Conservation (phyloP, 2,113 vertebrate genomes). For the Gyps fulvus region DNA sequence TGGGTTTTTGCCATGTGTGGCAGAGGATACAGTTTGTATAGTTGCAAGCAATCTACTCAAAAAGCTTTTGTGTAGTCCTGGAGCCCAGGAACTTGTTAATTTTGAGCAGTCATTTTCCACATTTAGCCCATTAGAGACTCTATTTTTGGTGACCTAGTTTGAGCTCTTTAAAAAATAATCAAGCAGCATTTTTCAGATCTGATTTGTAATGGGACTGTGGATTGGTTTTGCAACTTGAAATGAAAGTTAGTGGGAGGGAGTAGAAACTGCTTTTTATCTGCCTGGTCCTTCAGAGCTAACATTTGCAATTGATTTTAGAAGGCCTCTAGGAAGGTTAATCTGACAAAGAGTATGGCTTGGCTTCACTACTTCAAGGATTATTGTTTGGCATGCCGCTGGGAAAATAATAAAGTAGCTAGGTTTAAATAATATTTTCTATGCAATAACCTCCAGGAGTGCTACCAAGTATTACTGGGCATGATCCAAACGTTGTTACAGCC, state of each 20-base stretch:
- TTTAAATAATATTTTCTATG: constrained; percentile 27
- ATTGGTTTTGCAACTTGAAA: constrained; percentile 50
- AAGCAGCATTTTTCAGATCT: constrained; percentile 64
- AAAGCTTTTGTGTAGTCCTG: constrained; percentile 60
- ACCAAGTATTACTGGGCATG: neutral
- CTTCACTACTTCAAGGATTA: neutral
- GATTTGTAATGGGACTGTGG: constrained; percentile 40
- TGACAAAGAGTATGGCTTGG: constrained; percentile 13
- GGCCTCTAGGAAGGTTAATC: constrained; percentile 41
- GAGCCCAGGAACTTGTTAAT: constrained; percentile 67
- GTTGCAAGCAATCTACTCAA: constrained; percentile 51
- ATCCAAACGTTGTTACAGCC: neutral
- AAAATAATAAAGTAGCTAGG: constrained; percentile 7
- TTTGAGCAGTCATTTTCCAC: constrained; percentile 63
- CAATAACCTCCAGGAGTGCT: neutral
- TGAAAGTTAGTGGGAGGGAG: neutral
- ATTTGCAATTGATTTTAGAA: constrained; percentile 17
- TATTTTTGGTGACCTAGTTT: constrained; percentile 72
- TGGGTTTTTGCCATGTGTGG: constrained; percentile 32
- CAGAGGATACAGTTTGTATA: constrained; percentile 55
- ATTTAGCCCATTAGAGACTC: constrained; percentile 68
- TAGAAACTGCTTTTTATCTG: constrained; percentile 9
- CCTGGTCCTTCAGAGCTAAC: neutral
- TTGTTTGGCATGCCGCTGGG: neutral
- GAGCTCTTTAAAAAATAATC: constrained; percentile 70